Conservation (phyloP, 2,888 invertebrate genomes). For the Chloroclystis v-ata region DNA sequence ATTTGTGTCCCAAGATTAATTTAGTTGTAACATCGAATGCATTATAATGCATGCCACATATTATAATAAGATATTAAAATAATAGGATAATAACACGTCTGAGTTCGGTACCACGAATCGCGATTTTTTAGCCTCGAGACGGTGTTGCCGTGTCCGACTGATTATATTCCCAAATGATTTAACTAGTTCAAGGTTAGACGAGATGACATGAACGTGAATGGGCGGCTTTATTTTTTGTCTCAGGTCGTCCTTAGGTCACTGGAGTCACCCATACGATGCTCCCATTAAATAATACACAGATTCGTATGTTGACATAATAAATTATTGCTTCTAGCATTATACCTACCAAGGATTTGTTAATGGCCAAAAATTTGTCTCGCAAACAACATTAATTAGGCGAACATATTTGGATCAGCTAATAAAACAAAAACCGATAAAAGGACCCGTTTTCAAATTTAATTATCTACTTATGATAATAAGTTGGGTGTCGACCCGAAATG, state of each 20-base stretch:
- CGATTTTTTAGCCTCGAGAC: conserved; percentile 47
- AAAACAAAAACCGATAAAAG: conserved; percentile 54
- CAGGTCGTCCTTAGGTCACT: conserved; percentile 70
- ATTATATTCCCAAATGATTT: conserved; percentile 60
- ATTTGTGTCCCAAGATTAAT: conserved; percentile 5
- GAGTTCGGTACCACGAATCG: conserved; percentile 57
- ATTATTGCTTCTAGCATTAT: conserved; percentile 33
- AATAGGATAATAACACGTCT: conserved; percentile 74
- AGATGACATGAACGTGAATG: conserved; percentile 58
- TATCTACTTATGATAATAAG: conserved; percentile 66
- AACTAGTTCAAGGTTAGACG: conserved; percentile 72
- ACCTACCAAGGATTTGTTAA: conserved; percentile 32
- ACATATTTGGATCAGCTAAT: conserved; percentile 45
- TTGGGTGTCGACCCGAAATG: conserved; percentile 51
- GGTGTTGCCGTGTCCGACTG: conserved; percentile 59
- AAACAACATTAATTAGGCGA: conserved; percentile 47
- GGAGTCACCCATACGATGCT: conserved; percentile 58
- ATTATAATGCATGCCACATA: conserved; percentile 33
- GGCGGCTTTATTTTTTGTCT: conserved; percentile 63
- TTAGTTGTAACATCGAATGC: conserved; percentile 11
- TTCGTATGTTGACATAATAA: conserved; percentile 41
- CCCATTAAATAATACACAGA: conserved; percentile 54
- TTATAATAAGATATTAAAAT: conserved; percentile 55
- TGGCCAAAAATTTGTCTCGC: conserved; percentile 38
- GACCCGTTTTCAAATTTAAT: conserved; percentile 63